Conservation (phyloP, 2,113 vertebrate species). For the Hyla sarda region DNA sequence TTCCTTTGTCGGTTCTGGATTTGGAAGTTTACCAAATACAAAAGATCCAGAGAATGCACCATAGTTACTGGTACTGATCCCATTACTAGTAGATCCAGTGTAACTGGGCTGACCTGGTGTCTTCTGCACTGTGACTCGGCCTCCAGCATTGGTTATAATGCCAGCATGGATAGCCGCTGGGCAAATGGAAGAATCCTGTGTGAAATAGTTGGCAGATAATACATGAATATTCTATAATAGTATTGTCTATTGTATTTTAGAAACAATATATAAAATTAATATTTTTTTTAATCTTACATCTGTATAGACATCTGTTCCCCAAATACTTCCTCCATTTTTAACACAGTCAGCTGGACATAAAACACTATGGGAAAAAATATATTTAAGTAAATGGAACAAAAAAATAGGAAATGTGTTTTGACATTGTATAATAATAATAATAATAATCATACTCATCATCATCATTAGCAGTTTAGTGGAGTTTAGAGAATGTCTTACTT, state of each 20-base stretch:
- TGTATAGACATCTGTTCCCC: conserved; percentile 26
- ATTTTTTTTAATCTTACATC: conserved; percentile 35
- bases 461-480: too few relatives aligned
- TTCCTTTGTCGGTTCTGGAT: not conserved
- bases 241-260: too few relatives aligned
- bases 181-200: conserved; percentile 30
- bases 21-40: not conserved
- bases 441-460: too few relatives aligned
- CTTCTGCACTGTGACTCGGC: not conserved
- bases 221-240: not conserved
- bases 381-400: not conserved
- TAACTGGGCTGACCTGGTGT: not conserved
- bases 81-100: not conserved
- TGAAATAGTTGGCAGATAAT: not conserved
- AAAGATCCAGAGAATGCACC: not conserved
- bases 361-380: not conserved
- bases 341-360: not conserved
- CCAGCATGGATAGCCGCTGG: conserved; percentile 33
- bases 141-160: not conserved
- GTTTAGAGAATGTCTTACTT: not conserved
- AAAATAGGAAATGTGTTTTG: not conserved
- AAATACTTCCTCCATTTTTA: not conserved
- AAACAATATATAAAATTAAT: too few relatives aligned
- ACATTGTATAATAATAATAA: not conserved
- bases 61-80: not conserved